These are phyloP conservation scores for Polymixis lichenea DNA, from an alignment of 2,888 invertebrate species.

Conservation along the genomic window DNA sequence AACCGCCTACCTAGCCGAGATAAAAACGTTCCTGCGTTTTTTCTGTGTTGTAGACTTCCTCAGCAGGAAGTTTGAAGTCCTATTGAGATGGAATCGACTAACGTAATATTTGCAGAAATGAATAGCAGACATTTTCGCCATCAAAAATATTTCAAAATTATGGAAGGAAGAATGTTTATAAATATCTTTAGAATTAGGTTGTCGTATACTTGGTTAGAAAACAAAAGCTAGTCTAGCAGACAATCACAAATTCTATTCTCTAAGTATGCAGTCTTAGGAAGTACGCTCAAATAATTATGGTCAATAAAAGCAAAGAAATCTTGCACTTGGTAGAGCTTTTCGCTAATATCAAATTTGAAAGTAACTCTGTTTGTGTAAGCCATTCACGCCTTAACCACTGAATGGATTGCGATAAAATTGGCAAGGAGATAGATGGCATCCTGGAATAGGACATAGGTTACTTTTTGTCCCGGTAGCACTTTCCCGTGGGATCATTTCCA, in stretches of 20 bases:
- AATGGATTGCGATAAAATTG: background rate
- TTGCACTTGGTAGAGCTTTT: background rate
- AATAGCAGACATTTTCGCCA: background rate
- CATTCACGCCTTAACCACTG: background rate
- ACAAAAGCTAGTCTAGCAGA: slow-evolving; percentile 20
- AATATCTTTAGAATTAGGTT: slow-evolving; percentile 8
- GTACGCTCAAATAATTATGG: slow-evolving; percentile 12
- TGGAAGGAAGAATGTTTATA: slow-evolving; percentile 19
- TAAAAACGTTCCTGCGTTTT: slow-evolving; percentile 46
- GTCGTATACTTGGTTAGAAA: slow-evolving; percentile 1
- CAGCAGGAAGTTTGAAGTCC: slow-evolving; percentile 25
- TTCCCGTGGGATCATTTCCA: no score
- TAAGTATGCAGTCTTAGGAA: slow-evolving; percentile 21
- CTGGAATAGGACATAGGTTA: no score
- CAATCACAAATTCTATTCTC: slow-evolving; percentile 38
- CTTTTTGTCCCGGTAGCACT: no score
- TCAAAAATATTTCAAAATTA: slow-evolving; percentile 4
- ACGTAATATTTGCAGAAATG: background rate
- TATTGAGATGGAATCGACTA: slow-evolving; percentile 17
- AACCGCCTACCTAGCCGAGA: slow-evolving; percentile 38
- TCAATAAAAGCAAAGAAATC: slow-evolving; percentile 15
- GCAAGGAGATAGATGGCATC: no score
- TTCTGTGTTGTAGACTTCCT: slow-evolving; percentile 37
- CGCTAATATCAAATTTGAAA: background rate
- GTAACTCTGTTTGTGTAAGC: background rate